phyloP scores from a whole-genome alignment of 2,797 vertebrate genomes.

The Triplophysa yarkandensis region DNA sequence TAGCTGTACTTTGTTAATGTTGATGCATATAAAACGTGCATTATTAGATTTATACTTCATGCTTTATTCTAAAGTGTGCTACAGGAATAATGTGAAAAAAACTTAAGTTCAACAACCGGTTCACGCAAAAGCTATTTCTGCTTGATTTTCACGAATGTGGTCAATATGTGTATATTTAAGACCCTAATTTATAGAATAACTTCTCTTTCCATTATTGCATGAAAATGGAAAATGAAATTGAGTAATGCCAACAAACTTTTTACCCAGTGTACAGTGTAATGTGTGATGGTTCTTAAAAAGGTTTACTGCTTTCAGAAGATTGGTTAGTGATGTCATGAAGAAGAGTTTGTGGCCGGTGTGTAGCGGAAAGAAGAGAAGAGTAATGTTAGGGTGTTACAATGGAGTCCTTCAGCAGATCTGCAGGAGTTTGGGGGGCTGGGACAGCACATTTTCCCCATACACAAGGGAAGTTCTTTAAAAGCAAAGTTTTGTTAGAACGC shows the following conservation, averaged over 20 bases:
- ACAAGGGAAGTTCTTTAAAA: not conserved
- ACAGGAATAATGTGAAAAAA: no score
- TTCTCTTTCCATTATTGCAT: not conserved
- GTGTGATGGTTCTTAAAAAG: no score
- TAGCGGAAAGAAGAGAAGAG: no score
- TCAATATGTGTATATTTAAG: not conserved
- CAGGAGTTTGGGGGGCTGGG: not conserved
- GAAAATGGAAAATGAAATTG: no score
- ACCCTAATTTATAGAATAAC: not conserved
- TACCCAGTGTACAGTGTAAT: no score
- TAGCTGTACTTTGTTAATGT: no score
- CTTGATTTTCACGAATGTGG: not conserved
- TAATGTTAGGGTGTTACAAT: not conserved
- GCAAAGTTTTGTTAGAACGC: not conserved
- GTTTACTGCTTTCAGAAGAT: not conserved
- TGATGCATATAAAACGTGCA: no score
- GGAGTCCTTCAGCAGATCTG: constrained; percentile 9
- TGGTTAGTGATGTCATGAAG: not conserved
- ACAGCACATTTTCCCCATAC: not conserved
- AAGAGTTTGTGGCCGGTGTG: not conserved
- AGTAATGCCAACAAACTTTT: no score
- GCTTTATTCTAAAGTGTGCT: no score
- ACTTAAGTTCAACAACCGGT: no score
- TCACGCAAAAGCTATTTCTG: no score
- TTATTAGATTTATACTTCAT: no score